phyloP scores from a whole-genome alignment of 2,888 invertebrate genomes.

The Epinotia bilunana region DNA sequence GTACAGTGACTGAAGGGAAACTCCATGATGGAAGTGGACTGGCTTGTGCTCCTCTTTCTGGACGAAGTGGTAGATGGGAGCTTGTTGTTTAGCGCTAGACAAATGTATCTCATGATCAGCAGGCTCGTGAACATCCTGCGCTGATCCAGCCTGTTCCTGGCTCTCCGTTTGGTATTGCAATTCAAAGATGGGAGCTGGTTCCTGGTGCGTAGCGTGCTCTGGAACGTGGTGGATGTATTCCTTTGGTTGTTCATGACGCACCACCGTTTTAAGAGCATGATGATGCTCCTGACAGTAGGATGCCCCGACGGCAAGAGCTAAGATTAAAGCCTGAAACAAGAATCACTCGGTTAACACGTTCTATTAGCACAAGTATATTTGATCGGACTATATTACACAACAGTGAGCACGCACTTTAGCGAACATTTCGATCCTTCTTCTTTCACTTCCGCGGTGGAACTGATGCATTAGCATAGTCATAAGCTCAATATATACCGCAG shows the following conservation, averaged over 20 bases:
- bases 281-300: slow-evolving; percentile 64
- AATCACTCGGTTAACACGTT: slow-evolving; percentile 35
- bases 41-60: slow-evolving; percentile 25
- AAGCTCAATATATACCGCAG: slow-evolving; percentile 83
- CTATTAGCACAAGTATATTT: slow-evolving; percentile 15
- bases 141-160: slow-evolving; percentile 61
- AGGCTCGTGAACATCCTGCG: slow-evolving; percentile 61
- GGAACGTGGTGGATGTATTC: slow-evolving; percentile 62
- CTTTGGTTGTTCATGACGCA: slow-evolving; percentile 62
- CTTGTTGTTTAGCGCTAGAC: slow-evolving; percentile 26
- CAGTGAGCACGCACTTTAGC: slow-evolving; percentile 69
- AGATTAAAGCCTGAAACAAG: slow-evolving; percentile 66
- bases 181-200: slow-evolving; percentile 62
- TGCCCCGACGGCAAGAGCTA: slow-evolving; percentile 59
- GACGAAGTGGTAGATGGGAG: slow-evolving; percentile 25
- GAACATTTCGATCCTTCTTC: slow-evolving; percentile 79
- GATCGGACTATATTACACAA: slow-evolving; percentile 39
- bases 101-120: slow-evolving; percentile 44
- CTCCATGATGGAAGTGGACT: slow-evolving; percentile 38
- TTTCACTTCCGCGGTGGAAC: slow-evolving; percentile 79
- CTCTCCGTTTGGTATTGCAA: slow-evolving; percentile 55
- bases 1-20: slow-evolving; percentile 33
- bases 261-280: slow-evolving; percentile 59
- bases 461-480: slow-evolving; percentile 81
- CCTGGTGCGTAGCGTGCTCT: slow-evolving; percentile 59